Percentiles rank a stretch among this genome's conserved stretches.
phyloP scores from a whole-genome alignment of 2,113 vertebrate genomes.

The Casuarius casuarius region DNA sequence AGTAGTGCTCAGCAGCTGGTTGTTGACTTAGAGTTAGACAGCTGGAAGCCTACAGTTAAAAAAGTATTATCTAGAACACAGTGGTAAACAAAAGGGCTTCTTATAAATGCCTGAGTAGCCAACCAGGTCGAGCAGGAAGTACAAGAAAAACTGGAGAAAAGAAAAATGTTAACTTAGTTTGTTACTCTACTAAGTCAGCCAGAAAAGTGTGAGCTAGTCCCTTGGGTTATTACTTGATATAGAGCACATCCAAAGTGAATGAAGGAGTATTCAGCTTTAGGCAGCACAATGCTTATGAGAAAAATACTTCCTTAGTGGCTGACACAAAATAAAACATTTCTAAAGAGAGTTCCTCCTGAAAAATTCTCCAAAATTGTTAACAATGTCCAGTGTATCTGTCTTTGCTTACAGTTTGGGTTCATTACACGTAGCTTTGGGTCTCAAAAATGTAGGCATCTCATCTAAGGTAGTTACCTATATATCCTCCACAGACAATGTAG shows the following conservation, averaged over 20 bases:
- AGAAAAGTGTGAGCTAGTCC: neutral
- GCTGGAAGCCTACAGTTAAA: neutral
- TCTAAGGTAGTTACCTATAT: neutral
- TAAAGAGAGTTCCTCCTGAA: neutral
- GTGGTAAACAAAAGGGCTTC: neutral
- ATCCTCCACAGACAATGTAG: neutral
- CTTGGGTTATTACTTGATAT: neutral
- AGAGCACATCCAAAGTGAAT: neutral
- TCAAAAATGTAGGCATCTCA: neutral
- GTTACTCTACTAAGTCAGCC: neutral
- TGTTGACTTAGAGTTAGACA: constrained; percentile 15
- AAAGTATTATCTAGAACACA: neutral
- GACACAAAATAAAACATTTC: neutral
- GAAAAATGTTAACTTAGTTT: neutral
- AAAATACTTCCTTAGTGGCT: neutral
- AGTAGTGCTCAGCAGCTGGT: neutral
- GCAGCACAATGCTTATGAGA: neutral
- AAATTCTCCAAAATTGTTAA: neutral
- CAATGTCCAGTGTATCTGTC: neutral
- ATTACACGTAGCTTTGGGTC: neutral
- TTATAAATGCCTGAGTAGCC: neutral
- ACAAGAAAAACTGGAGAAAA: neutral
- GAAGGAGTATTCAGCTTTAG: neutral
- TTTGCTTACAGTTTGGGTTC: neutral
- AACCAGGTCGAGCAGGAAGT: neutral